These are phyloP conservation scores for Mesoligia furuncula DNA, from an alignment of 2,888 invertebrate genomes.

Conservation along the genomic window DNA sequence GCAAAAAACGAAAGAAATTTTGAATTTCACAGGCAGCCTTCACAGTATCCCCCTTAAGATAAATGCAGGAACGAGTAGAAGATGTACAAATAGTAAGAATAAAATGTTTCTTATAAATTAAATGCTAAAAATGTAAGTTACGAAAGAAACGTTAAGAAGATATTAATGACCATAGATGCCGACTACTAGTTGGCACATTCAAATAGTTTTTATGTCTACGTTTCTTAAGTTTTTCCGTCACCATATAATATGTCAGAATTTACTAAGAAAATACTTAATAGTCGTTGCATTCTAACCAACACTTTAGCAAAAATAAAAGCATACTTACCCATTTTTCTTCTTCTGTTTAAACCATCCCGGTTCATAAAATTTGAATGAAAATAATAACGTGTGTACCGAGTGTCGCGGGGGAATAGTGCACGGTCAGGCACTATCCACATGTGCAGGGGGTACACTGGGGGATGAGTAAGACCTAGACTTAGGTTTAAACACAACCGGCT, in stretches of 20 bases:
- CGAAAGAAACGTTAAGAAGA: not conserved
- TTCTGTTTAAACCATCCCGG: not conserved
- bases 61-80: not conserved
- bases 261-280: not conserved
- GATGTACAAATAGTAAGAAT: not conserved
- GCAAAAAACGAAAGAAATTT: not conserved
- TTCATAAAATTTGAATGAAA: conserved; percentile 53
- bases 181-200: not conserved
- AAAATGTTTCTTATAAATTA: not conserved
- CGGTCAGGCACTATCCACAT: conserved; percentile 27
- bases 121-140: not conserved
- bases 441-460: conserved; percentile 34
- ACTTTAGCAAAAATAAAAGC: conserved; percentile 4
- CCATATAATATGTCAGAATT: not conserved
- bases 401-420: conserved; percentile 25
- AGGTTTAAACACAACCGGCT: not conserved
- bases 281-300: not conserved
- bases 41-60: no score
- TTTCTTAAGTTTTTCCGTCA: not conserved
- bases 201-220: not conserved
- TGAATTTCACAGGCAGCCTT: no score
- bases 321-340: not conserved
- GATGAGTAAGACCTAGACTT: not conserved
- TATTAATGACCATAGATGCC: not conserved
- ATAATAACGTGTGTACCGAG: conserved; percentile 35